Conservation (phyloP, 2,888 invertebrate species). For the Drosophila multiciliata region DNA sequence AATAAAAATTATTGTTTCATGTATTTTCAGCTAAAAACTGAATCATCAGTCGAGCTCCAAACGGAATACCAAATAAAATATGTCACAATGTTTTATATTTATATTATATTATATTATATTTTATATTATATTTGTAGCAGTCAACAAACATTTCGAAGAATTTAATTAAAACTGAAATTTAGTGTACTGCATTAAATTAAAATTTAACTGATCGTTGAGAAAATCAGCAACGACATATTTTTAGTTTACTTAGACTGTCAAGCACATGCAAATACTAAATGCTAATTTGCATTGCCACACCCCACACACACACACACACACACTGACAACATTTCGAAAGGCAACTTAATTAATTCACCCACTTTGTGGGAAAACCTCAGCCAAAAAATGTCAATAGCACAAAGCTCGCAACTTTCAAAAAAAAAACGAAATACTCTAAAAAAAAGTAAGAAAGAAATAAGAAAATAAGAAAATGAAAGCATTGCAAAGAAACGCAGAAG, state of each 20-base stretch:
- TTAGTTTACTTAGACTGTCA: constrained; percentile 19
- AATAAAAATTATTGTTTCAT: not conserved
- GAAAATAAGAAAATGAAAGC: constrained; percentile 19
- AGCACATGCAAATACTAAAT: constrained; percentile 32
- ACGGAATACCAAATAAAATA: not conserved
- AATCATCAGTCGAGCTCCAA: no score
- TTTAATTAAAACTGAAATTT: not conserved
- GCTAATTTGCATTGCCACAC: constrained; percentile 35
- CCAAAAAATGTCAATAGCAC: constrained; percentile 64
- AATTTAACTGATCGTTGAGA: not conserved
- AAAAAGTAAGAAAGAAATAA: constrained; percentile 19
- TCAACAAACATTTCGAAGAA: not conserved
- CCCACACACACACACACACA: no score
- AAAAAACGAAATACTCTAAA: constrained; percentile 23
- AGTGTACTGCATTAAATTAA: not conserved
- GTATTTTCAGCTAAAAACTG: not conserved
- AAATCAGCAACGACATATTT: constrained; percentile 3
- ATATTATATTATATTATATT: no score
- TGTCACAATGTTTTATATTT: not conserved
- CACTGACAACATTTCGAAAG: not conserved
- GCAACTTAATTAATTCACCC: constrained; percentile 59
- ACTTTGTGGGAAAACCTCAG: constrained; percentile 46
- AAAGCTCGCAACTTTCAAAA: constrained; percentile 40
- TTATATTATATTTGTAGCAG: not conserved
- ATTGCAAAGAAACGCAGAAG: constrained; percentile 51